These are phyloP conservation scores for Etheostoma cragini DNA, from an alignment of 2,113 vertebrate genomes.

Conservation along the genomic window DNA sequence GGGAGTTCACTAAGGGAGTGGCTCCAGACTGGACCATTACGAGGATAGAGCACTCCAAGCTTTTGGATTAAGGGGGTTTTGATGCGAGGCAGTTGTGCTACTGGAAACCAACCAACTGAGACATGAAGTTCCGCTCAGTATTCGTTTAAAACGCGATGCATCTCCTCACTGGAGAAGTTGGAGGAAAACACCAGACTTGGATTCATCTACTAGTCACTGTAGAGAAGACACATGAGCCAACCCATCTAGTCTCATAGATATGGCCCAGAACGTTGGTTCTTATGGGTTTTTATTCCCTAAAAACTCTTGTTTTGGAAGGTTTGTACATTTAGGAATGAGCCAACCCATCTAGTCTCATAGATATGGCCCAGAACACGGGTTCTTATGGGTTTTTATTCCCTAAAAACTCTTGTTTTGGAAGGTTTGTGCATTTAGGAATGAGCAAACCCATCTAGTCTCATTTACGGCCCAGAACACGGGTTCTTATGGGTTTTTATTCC, in stretches of 20 bases:
- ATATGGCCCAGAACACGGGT: too few species aligned
- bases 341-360: too few species aligned
- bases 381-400: too few species aligned
- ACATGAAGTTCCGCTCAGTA: neutral
- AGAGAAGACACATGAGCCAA: conserved; percentile 6
- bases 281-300: accelerated
- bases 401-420: neutral
- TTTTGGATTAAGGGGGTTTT: conserved; percentile 84
- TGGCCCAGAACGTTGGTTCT: neutral
- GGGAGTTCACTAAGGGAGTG: conserved; percentile 95
- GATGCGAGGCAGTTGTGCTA: neutral
- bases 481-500: too few species aligned
- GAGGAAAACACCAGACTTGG: neutral
- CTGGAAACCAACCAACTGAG: conserved; percentile 23
- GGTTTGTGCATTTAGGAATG: neutral
- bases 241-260: neutral
- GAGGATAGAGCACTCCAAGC: conserved; percentile 91
- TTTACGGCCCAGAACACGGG: too few species aligned
- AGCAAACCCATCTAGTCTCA: too few species aligned
- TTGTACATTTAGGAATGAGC: too few species aligned
- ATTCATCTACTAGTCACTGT: conserved; percentile 7
- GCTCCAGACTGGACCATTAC: conserved; percentile 94
- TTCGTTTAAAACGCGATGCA: neutral
- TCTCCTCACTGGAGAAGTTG: neutral
- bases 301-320: neutral